Evolutionary conservation across 1,140 invertebrate genomes (phyloP).

Genomic region (Drosophila pallidifrons): DNA sequence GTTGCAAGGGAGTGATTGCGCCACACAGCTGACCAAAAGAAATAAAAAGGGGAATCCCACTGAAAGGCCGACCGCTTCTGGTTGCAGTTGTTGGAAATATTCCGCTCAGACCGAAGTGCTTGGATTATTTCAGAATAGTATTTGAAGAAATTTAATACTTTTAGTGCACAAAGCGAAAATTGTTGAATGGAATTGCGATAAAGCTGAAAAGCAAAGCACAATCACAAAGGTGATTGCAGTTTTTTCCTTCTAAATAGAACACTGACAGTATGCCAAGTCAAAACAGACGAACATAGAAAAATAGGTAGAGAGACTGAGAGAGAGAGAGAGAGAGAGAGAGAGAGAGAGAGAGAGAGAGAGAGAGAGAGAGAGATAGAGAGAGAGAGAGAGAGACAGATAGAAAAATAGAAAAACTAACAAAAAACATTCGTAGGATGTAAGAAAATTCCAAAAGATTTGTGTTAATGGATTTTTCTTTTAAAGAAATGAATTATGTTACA

Average conservation of each 20-base stretch:
- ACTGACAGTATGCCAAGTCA: slow-evolving; percentile 18
- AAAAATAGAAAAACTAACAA: slow-evolving; percentile 15
- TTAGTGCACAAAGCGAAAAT: slow-evolving; percentile 78
- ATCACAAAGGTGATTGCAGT: slow-evolving; percentile 80
- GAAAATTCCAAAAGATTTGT: slow-evolving; percentile 68
- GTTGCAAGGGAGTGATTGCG: not conserved
- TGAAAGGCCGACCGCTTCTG: slow-evolving; percentile 22
- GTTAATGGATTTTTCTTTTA: slow-evolving; percentile 78
- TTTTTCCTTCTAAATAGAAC: slow-evolving; percentile 42
- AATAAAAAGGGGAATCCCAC: slow-evolving; percentile 23
- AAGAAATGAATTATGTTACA: slow-evolving; percentile 72
- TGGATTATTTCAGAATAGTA: slow-evolving; percentile 52
- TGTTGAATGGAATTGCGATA: slow-evolving; percentile 77
- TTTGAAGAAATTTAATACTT: slow-evolving; percentile 81
- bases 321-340: too few species aligned
- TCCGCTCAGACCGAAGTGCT: slow-evolving; percentile 41
- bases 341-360: too few species aligned
- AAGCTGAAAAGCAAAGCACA: slow-evolving; percentile 75
- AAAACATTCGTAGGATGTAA: slow-evolving; percentile 16
- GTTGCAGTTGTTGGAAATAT: slow-evolving; percentile 19
- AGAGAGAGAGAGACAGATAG: too few species aligned
- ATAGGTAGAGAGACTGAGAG: too few species aligned
- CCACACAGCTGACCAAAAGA: slow-evolving; percentile 23
- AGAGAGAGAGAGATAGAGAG: too few species aligned
- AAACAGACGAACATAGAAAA: too few species aligned